Conservation (phyloP, 2,113 vertebrate species). For the Hippopotamus amphibius region DNA sequence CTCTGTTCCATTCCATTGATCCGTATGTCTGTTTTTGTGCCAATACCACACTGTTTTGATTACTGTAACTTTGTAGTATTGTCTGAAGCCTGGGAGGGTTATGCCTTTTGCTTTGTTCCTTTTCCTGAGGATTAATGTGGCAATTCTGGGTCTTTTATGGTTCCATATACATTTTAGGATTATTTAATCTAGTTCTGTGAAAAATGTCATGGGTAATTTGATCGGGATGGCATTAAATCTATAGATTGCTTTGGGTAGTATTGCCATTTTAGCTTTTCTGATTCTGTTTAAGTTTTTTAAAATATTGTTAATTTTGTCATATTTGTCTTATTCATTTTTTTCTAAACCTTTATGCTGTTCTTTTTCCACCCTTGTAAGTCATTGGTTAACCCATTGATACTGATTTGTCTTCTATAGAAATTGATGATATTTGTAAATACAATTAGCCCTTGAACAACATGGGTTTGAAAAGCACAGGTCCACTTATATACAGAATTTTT, state of each 20-base stretch:
- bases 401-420: not conserved
- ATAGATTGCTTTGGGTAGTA: not conserved
- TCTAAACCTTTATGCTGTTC: not conserved
- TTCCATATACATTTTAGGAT: not conserved
- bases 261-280: not conserved
- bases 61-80: not conserved
- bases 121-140: not conserved
- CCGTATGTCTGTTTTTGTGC: not conserved
- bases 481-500: not conserved
- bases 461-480: not conserved
- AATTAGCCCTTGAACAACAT: not conserved
- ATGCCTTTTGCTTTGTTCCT: not conserved
- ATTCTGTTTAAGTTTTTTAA: not conserved
- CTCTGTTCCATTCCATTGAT: not conserved
- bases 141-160: not conserved
- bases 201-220: not conserved
- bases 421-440: not conserved
- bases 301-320: not conserved
- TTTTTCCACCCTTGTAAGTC: not conserved
- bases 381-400: not conserved
- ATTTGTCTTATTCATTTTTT: not conserved
- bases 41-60: not conserved
- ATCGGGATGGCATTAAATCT: not conserved
- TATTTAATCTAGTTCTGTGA: not conserved
- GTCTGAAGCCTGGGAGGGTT: not conserved